These are phyloP conservation scores for Corapipo altera DNA, from an alignment of 2,113 vertebrate species.

Conservation along the genomic window DNA sequence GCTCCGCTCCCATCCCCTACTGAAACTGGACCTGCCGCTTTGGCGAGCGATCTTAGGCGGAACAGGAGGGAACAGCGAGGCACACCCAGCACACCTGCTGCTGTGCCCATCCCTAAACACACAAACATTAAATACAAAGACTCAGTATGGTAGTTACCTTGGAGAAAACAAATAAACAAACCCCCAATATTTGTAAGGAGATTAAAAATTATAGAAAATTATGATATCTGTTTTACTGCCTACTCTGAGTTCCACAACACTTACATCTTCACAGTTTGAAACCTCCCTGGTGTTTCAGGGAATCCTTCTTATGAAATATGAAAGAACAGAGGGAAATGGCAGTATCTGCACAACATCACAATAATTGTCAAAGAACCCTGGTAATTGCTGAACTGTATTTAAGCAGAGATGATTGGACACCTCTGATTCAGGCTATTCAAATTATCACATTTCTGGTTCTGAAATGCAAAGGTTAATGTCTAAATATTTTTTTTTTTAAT, in stretches of 20 bases:
- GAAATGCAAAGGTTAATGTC: not conserved
- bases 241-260: not conserved
- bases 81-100: rapidly evolving
- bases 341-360: rapidly evolving
- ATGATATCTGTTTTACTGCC: not conserved
- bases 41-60: rapidly evolving
- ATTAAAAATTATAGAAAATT: not conserved
- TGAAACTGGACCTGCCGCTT: rapidly evolving
- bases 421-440: not conserved
- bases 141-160: rapidly evolving
- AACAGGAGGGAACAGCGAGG: rapidly evolving
- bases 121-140: rapidly evolving
- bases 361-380: not conserved
- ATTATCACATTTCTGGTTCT: not conserved
- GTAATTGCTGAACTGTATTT: not conserved
- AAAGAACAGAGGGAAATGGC: not conserved
- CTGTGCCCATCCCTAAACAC: rapidly evolving
- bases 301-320: not conserved
- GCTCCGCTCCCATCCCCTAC: rapidly evolving
- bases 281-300: not conserved
- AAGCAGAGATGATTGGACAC: not conserved
- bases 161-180: not conserved
- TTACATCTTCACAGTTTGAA: not conserved
- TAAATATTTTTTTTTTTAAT: not conserved
- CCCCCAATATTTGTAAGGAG: rapidly evolving